phyloP scores from a whole-genome alignment of 2,113 vertebrate species.

The Ailurus styani region DNA sequence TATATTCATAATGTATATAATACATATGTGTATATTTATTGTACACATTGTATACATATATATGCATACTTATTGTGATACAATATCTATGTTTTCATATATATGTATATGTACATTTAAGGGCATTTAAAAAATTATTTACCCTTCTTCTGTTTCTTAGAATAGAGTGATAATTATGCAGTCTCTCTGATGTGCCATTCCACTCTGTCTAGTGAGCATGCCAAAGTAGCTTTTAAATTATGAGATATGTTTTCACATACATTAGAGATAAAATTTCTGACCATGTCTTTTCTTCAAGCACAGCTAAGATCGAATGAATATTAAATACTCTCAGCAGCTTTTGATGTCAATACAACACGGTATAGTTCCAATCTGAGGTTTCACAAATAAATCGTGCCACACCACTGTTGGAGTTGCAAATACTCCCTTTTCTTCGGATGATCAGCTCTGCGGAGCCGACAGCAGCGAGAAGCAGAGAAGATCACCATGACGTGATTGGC shows the following conservation, averaged over 20 bases:
- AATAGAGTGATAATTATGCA: not conserved
- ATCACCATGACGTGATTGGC: slow-evolving; percentile 29
- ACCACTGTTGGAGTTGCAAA: not conserved
- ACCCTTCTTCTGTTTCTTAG: not conserved
- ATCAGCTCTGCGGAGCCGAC: not conserved
- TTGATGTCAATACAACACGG: not conserved
- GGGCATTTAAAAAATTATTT: not conserved
- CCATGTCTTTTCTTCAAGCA: not conserved
- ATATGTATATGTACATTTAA: not conserved
- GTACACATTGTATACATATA: not conserved
- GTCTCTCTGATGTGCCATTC: not conserved
- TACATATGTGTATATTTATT: not conserved
- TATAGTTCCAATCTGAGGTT: not conserved
- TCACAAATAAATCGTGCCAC: not conserved
- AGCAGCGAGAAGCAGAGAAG: slow-evolving; percentile 33
- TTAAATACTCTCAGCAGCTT: not conserved
- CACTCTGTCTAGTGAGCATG: not conserved
- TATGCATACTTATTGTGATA: not conserved
- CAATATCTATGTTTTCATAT: not conserved
- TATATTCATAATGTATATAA: not conserved
- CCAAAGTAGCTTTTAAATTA: not conserved
- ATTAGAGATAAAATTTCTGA: not conserved
- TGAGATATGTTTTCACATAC: not conserved
- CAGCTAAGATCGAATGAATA: not conserved
- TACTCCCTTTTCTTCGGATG: not conserved